Base-by-base conservation (phyloP, 2,797 vertebrate species). In the Uromys caudimaculatus region DNA sequence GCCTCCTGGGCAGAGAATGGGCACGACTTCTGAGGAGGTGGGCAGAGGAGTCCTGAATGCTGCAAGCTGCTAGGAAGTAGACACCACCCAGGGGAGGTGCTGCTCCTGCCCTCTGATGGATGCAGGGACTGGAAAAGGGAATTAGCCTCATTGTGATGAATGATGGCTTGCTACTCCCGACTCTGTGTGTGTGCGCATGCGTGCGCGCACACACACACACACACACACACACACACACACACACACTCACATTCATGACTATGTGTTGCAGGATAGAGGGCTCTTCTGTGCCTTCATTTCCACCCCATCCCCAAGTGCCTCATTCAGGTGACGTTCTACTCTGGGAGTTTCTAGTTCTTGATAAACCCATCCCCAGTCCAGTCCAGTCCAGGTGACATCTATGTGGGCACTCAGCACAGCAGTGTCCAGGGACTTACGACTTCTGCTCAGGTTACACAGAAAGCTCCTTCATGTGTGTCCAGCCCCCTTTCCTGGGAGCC, bases 21-120 rank as follows among this genome's bases (percentile, higher is more conserved):
- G 98, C 98, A 98, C 99, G 98, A 98, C 29, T 10, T 60, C 71
- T 52, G 8, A 98, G 97, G 98, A 94, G 98, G 94, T 98, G 0
- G 82, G 78, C 38, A 82, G 62, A 97, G 95, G 98, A 97, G 98
- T 97, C 97, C 91, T 64, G 83, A 98, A 35, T 6, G 97, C 97
- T 81, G 38, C 50, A 44, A 82, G 38, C 27, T 23, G 29, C 92
- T 83, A 13, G 41, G 76, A 54, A 17, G 27, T 4, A 12, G 60
- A 52, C 58, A 7, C 23, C 7, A 54, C 44, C 32, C 23, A 0
- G 35, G 32, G 97, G 85, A 27, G 97, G 97, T 97, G 62, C 44
- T 0, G 4, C 29, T 23, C n/a, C 32, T 0, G 54, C 86, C 71
- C 91, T 95, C 98, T 96, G 98, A 98, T 95, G 98, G 96, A 98